These are phyloP conservation scores for Pyrgilauda ruficollis DNA, from an alignment of 2,113 vertebrate species.

Conservation along the genomic window DNA sequence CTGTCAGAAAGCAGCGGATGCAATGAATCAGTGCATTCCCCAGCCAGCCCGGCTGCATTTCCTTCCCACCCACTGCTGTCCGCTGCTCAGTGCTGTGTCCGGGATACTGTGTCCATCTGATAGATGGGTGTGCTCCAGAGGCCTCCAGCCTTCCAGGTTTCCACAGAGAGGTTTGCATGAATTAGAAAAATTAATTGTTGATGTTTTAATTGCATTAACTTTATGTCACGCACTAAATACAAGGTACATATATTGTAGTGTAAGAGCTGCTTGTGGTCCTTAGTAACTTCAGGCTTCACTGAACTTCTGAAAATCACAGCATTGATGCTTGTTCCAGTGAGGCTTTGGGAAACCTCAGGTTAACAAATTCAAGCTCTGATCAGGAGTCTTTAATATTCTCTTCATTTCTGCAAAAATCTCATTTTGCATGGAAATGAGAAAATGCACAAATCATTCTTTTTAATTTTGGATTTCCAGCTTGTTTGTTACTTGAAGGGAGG, in stretches of 20 bases:
- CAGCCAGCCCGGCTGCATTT: neutral
- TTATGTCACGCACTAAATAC: neutral
- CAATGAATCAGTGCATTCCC: constrained; percentile 53
- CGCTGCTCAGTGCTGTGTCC: neutral
- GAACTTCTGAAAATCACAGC: neutral
- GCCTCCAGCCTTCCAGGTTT: neutral
- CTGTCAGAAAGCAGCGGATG: constrained; percentile 53
- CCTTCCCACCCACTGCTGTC: constrained; percentile 12
- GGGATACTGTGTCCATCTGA: neutral
- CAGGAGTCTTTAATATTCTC: neutral
- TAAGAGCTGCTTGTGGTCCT: neutral
- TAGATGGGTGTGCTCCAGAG: neutral
- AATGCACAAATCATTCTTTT: neutral
- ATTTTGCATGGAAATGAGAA: neutral
- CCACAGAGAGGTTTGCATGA: neutral
- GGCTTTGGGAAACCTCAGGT: neutral
- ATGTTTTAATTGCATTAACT: neutral
- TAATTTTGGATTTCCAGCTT: neutral
- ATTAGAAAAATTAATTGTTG: neutral
- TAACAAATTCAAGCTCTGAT: neutral
- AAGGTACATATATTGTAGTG: neutral
- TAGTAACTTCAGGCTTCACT: neutral
- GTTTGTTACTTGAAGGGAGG: neutral
- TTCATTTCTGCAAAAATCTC: neutral
- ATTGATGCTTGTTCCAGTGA: rapidly evolving